Conservation (phyloP, 2,797 vertebrate genomes). For the Alfaro cultratus region DNA sequence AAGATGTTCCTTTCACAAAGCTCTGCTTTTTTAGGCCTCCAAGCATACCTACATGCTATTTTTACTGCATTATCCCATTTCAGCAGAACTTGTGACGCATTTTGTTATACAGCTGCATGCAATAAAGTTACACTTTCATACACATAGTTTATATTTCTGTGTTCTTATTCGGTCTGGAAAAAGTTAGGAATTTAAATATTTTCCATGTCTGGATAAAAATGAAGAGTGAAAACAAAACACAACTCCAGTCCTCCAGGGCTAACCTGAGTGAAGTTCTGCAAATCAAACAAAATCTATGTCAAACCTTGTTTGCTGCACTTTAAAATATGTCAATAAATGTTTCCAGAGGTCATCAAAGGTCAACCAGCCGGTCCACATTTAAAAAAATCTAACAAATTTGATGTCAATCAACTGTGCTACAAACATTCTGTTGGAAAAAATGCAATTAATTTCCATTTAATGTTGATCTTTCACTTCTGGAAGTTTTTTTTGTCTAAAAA, state of each 20-base stretch:
- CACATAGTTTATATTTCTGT: neutral
- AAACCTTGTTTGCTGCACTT: no score
- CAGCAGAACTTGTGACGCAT: neutral
- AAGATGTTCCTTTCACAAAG: conserved; percentile 7
- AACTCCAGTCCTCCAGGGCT: neutral
- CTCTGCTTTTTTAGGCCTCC: neutral
- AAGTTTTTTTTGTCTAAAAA: no score
- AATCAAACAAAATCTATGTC: no score
- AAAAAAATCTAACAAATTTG: no score
- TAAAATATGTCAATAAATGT: no score
- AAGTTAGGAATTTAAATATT: neutral
- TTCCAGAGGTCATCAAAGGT: no score
- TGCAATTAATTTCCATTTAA: no score
- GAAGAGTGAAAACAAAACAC: neutral
- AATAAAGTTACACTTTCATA: neutral
- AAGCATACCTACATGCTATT: neutral
- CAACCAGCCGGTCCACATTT: no score
- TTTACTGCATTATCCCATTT: neutral
- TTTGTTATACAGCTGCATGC: neutral
- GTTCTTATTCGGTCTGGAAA: neutral
- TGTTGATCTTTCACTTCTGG: no score
- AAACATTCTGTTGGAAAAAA: no score
- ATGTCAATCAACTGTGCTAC: no score
- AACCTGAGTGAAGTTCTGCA: no score
- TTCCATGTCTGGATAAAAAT: neutral